Percentiles rank a stretch among this genome's conserved stretches.
Conservation (phyloP, 2,888 invertebrate species). For the Reticulitermes lucifugus region DNA sequence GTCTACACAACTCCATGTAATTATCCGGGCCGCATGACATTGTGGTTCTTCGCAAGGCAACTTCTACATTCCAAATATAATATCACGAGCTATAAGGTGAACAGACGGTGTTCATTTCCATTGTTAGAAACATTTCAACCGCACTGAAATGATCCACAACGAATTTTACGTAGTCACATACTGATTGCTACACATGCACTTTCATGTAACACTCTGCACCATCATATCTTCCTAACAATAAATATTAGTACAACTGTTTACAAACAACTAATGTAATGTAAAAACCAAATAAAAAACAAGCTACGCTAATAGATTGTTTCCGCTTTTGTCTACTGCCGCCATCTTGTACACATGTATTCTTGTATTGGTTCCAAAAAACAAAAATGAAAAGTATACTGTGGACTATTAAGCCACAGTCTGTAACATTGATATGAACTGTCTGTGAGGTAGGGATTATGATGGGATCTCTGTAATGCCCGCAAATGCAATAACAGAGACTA, state of each 20-base stretch:
- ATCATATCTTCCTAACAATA: not conserved
- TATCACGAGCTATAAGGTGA: not conserved
- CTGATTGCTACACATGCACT: not conserved
- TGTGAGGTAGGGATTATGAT: too few species aligned
- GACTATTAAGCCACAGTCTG: not conserved
- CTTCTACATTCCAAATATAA: not conserved
- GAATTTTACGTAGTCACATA: not conserved
- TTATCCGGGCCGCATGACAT: constrained; percentile 61
- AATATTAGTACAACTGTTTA: not conserved
- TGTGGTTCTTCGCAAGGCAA: not conserved
- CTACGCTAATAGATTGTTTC: not conserved
- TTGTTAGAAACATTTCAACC: not conserved
- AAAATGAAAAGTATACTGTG: not conserved
- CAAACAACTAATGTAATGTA: not conserved
- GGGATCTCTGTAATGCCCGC: too few species aligned
- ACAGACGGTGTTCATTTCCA: not conserved
- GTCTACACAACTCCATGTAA: constrained; percentile 64
- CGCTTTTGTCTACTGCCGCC: not conserved
- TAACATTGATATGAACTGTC: too few species aligned
- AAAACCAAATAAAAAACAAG: not conserved
- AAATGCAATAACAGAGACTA: too few species aligned
- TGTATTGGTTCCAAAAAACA: not conserved
- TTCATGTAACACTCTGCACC: not conserved
- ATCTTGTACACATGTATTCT: constrained; percentile 28
- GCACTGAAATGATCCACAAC: not conserved